Percentiles rank a stretch among this genome's conserved stretches.
These are phyloP conservation scores for Apodemia hepburni DNA, from an alignment of 2,888 invertebrate genomes.

Conservation along the genomic window DNA sequence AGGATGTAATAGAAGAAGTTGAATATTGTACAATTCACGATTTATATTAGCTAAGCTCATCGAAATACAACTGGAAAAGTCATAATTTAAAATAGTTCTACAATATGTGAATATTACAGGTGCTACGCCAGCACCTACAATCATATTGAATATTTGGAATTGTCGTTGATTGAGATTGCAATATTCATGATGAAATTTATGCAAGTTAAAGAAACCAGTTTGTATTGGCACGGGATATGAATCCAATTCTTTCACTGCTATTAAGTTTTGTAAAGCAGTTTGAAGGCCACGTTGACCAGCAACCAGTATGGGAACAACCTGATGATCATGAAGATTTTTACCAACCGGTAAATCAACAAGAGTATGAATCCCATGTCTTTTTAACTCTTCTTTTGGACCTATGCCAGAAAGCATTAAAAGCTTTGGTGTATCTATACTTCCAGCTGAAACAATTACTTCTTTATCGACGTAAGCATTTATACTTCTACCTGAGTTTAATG, in stretches of 20 bases:
- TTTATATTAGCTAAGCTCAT: conserved; percentile 44
- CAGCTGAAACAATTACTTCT: conserved; percentile 63
- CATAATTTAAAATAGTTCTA: conserved; percentile 39
- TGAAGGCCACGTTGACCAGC: conserved; percentile 2
- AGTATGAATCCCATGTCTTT: conserved; percentile 28
- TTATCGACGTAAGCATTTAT: conserved; percentile 45
- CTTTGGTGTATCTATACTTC: conserved; percentile 57
- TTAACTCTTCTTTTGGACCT: conserved; percentile 50
- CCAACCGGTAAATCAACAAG: conserved; percentile 6
- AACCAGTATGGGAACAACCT: not conserved
- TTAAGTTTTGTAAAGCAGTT: not conserved
- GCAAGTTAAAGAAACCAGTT: conserved; percentile 6
- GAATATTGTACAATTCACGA: conserved; percentile 45
- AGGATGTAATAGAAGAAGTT: conserved; percentile 51
- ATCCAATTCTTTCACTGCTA: not conserved
- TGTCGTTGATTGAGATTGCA: conserved; percentile 41
- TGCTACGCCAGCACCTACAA: conserved; percentile 50
- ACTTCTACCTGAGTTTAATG: conserved; percentile 37
- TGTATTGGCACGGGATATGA: not conserved
- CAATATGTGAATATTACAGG: conserved; percentile 43
- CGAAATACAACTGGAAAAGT: conserved; percentile 42
- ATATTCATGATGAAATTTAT: conserved; percentile 1
- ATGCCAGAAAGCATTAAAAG: conserved; percentile 62
- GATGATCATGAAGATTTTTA: conserved; percentile 13
- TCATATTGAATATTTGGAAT: conserved; percentile 56